Base-by-base conservation (phyloP, 2,113 vertebrate species). In the Chaenogobius annularis region DNA sequence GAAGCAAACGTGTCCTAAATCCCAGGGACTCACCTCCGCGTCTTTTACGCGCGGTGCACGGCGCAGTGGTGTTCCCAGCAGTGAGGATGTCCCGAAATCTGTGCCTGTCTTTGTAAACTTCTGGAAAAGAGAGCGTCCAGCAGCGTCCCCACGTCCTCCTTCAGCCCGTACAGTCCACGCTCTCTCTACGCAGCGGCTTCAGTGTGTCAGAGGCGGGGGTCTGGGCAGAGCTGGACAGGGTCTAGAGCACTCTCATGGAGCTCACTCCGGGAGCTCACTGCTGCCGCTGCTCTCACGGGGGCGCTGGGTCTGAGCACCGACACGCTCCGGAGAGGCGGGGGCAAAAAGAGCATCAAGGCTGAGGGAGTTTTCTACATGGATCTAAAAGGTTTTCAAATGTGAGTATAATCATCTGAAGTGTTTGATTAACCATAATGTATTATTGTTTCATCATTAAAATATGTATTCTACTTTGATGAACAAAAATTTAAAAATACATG, bases 261-360 rank as follows among this genome's bases (percentile, higher is more conserved):
- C 26, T 31, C 26, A 2, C 26, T 31, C 26, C 37, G 2, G 37
- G 59, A 40, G 59, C 31, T 58, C 26, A 1, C 56, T 59, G 26
- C 58, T 17, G 26, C 13, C 58, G 61, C 61, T 40, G 61, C 61
- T 63, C 61, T 63, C 61, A n/a, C 61, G 9, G 31, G 26, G 61
- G 61, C 61, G 61, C 19, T 63, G 61, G 61, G 35, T 63, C n/a
- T 43, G 35, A 5, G 10, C 61, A 40, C 31, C 7, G 17, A 11
- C 35, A 40, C 35, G 10, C 3, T 40, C 61, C 61, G 35, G 61
- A n/a, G 35, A 17, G 61, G 61, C 61, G 31, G 35, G 61, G 26
- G 6, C 58, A 26, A 7, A 6, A 8, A 10, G 13, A 55, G n/a
- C 52, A 55, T 9, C 1, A 7, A 40, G 37, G 6, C 6, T 40